phyloP scores from a whole-genome alignment of 2,888 invertebrate genomes.

The Eutolmus rufibarbis region DNA sequence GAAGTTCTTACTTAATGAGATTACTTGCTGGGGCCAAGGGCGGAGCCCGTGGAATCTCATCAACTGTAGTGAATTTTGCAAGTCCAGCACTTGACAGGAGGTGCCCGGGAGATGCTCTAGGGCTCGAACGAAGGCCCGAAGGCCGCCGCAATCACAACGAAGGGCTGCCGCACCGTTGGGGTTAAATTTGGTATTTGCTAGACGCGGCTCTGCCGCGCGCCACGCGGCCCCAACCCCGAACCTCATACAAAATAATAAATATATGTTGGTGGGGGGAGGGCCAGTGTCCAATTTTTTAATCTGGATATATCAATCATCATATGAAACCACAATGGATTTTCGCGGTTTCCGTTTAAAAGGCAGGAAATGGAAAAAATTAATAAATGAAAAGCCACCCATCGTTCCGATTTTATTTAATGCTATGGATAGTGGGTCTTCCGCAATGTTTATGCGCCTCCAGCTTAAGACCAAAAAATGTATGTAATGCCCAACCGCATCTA shows the following conservation, averaged over 20 bases:
- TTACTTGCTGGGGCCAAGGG: constrained; percentile 2
- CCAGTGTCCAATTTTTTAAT: constrained; percentile 32
- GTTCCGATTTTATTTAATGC: not conserved
- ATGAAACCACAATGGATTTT: constrained; percentile 37
- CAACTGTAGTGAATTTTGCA: constrained; percentile 31
- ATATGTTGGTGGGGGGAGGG: not conserved
- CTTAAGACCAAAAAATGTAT: not conserved
- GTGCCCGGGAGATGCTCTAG: not conserved
- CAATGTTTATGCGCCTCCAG: not conserved
- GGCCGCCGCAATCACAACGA: not conserved
- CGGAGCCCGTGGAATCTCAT: not conserved
- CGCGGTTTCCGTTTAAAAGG: constrained; percentile 38
- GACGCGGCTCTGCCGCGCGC: not conserved
- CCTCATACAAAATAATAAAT: not conserved
- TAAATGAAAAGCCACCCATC: constrained; percentile 23
- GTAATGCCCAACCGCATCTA: not conserved
- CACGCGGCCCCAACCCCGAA: not conserved
- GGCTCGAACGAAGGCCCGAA: not conserved
- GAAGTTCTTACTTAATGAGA: constrained; percentile 39
- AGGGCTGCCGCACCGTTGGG: not conserved
- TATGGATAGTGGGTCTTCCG: not conserved
- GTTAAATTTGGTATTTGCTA: constrained; percentile 1
- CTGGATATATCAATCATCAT: constrained; percentile 37
- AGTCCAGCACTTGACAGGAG: constrained; percentile 27
- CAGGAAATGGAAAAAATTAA: constrained; percentile 41